Base-by-base conservation (phyloP, 2,888 invertebrate species). In the Dioctria rufipes region DNA sequence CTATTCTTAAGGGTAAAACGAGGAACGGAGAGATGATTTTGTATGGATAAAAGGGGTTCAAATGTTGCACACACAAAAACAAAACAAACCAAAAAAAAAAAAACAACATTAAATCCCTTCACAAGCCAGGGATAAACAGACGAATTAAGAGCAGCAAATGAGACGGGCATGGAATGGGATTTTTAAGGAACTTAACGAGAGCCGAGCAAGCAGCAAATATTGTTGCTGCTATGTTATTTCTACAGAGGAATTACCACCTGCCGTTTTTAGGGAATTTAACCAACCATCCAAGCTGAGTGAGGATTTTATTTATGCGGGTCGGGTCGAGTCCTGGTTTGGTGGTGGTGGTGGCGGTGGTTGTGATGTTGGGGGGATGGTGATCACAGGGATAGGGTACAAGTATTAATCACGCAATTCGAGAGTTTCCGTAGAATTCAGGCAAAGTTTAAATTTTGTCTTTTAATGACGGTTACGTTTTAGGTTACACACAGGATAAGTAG, bases 121-220 rank as follows among this genome's bases (percentile, higher is more conserved):
- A 46, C 25, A 67, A 46, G 46, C 49, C 46, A 46, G 49, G 25
- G 49, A 46, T 46, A 67, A 67, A 46, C 49, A 67, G 67, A 37
- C 67, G 67, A 67, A 67, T 67, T 67, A 46, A 67, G 67, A 37
- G 67, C 67, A 67, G 67, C 43, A 67, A 67, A 67, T 67, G 67
- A 67, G 67, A 67, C 49, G 46, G 49, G 46, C n/a, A 46, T 9
- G 13, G 67, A 11, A n/a, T 67, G 67, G 67, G 43, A 66, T 42
- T 40, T 54, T 54, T 54, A n/a, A 54, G 54, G n/a, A 54, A 54
- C 54, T 54, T 25, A 25, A 54, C 54, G 25, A 25, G 61, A 11
- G 61, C 40, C 39, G 61, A 4, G 61, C 11, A 63, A 25, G 46
- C 49, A 37, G 46, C 49, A 46, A 46, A 46, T 25, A 67, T 67